A percentile compares a stretch with the other conserved stretches of the same genome.
Conservation (phyloP, 2,888 invertebrate species). For the Amiota mariae region DNA sequence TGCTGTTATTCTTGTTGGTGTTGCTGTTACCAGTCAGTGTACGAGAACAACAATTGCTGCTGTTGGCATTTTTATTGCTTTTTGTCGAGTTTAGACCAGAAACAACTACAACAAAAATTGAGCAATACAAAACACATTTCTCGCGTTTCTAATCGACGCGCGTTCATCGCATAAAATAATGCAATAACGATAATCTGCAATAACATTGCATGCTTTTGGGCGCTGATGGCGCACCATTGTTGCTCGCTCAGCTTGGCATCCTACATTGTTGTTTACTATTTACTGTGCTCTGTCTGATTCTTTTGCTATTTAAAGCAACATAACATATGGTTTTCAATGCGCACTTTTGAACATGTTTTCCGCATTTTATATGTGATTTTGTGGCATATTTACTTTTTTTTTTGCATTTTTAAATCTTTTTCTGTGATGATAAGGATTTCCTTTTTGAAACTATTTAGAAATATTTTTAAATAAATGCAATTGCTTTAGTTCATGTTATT, state of each 20-base stretch:
- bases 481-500: too few species aligned
- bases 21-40: constrained; percentile 34
- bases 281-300: neutral
- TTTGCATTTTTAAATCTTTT: neutral
- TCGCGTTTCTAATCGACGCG: constrained; percentile 64
- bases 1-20: constrained; percentile 9
- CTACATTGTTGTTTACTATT: constrained; percentile 6
- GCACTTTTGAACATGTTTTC: constrained; percentile 24
- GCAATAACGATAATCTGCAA: constrained; percentile 60
- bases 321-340: constrained; percentile 25
- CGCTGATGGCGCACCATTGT: neutral
- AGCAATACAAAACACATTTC: constrained; percentile 48
- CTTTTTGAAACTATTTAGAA: too few species aligned
- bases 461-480: too few species aligned
- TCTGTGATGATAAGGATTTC: neutral
- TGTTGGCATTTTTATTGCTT: constrained; percentile 25
- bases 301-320: constrained; percentile 1
- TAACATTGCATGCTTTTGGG: constrained; percentile 16
- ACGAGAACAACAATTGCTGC: constrained; percentile 40
- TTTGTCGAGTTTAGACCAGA: neutral
- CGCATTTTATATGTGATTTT: constrained; percentile 17
- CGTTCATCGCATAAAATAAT: constrained; percentile 68
- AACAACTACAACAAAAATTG: too few species aligned
- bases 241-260: neutral
- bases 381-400: neutral